Evolutionary conservation across 2,888 invertebrate species (phyloP), one percentile per base, ranked within the genome.

Genomic region (Athalia circularis): DNA sequence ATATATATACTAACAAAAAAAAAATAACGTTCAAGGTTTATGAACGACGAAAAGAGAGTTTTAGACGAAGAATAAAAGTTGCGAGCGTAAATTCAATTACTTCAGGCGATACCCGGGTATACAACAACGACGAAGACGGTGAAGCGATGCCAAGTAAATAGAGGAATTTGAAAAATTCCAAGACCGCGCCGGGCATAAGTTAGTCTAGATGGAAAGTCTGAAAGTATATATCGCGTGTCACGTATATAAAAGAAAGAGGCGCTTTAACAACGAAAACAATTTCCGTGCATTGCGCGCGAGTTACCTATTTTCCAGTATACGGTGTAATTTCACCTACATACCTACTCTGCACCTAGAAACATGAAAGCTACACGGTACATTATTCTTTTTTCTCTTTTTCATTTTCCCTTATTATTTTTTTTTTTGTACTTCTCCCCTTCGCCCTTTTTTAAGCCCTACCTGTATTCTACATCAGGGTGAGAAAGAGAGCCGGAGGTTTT

Each of bases 211-310:
- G 29, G 29, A 29, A n/a, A n/a, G 54, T 54, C 54, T 54, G 50
- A 67, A 50, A 67, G 50, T 50, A 29, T 29, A 29, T 29, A 67
- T 67, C 50, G 67, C 52, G 43, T 68, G 50, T 68, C 68, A 68
- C 8, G 68, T 52, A 11, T 54, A 43, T n/a, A 68, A 52, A 68
- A 68, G 29, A 29, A 29, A 29, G 68, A 68, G 5, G 29, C 43
- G 52, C 54, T 52, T 52, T 29, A 4, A 68, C 50, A 13, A 52
- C 15, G 15, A 52, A 52, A 68, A 68, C 50, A 50, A 52, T 52
- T 68, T 29, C 29, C 67, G 29, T 48, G 43, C 3, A 65, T 64
- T 50, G 65, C 50, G 65, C 50, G 48, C 6, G 13, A 65, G 65
- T 48, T 67, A 13, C 48, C 67, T 67, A 67, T 67, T 67, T n/a